Conservation (phyloP, 2,888 invertebrate species). For the Leptinotarsa peninsularis region DNA sequence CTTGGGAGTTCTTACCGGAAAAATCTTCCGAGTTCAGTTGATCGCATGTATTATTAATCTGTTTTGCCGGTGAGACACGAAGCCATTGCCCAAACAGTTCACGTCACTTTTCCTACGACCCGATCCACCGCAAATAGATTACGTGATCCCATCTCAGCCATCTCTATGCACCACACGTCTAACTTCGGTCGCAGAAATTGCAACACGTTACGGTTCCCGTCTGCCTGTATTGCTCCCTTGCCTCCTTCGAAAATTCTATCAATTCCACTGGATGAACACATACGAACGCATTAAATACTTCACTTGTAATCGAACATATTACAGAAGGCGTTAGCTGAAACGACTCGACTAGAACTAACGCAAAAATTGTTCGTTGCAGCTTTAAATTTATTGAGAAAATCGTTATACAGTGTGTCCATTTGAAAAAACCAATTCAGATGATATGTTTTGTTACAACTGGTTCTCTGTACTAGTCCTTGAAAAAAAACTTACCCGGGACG, state of each 20-base stretch:
- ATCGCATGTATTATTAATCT: conserved; percentile 58
- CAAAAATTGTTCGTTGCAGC: conserved; percentile 18
- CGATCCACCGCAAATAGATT: conserved; percentile 65
- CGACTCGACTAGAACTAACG: conserved; percentile 34
- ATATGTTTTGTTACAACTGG: too few relatives aligned
- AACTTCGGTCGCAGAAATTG: conserved; percentile 55
- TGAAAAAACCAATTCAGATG: too few relatives aligned
- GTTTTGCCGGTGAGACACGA: conserved; percentile 59
- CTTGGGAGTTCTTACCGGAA: not conserved
- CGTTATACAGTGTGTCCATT: too few relatives aligned
- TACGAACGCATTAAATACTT: conserved; percentile 52
- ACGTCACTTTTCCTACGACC: conserved; percentile 49
- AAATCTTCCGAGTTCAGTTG: conserved; percentile 15
- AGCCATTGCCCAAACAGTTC: conserved; percentile 58
- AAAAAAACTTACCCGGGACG: too few relatives aligned
- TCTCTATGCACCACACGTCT: conserved; percentile 61
- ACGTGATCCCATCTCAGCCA: conserved; percentile 64
- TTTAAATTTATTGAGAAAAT: not conserved
- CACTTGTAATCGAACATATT: conserved; percentile 41
- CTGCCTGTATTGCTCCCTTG: conserved; percentile 26
- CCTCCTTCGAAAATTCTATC: conserved; percentile 51
- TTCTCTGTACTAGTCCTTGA: too few relatives aligned
- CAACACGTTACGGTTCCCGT: conserved; percentile 59
- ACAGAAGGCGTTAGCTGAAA: conserved; percentile 24
- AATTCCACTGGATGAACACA: conserved; percentile 54